Percentiles rank a stretch among this genome's conserved stretches.
Conservation (phyloP, 2,888 invertebrate species). For the Tenthredo scrophulariae region DNA sequence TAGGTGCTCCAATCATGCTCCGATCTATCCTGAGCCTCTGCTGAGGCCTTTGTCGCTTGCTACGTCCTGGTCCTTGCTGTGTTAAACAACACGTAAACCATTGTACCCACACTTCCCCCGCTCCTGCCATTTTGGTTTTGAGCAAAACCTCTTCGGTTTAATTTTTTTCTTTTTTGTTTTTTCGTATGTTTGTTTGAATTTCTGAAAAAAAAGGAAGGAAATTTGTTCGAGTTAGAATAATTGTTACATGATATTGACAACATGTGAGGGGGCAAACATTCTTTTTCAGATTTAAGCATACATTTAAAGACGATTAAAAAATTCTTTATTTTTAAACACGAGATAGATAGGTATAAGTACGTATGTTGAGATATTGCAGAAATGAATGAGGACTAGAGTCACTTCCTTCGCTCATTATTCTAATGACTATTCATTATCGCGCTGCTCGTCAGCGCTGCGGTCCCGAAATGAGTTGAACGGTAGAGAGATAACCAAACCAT, state of each 20-base stretch:
- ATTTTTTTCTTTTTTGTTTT: background rate
- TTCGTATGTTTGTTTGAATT: background rate
- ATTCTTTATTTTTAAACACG: background rate
- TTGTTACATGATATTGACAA: background rate
- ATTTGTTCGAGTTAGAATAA: background rate
- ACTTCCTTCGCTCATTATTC: slow-evolving; percentile 25
- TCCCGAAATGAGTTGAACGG: background rate
- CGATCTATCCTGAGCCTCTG: slow-evolving; percentile 91
- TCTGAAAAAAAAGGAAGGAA: background rate
- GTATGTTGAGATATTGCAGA: background rate
- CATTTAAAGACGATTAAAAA: background rate
- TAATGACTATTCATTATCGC: slow-evolving; percentile 40
- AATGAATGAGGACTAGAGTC: background rate
- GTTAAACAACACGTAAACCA: slow-evolving; percentile 95
- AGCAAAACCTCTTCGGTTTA: background rate
- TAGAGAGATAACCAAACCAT: background rate
- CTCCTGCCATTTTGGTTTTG: slow-evolving; percentile 82
- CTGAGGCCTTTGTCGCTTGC: slow-evolving; percentile 69
- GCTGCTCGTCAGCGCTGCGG: slow-evolving; percentile 11
- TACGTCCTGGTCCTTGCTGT: slow-evolving; percentile 86
- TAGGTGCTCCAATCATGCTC: slow-evolving; percentile 97
- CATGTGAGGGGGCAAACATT: background rate
- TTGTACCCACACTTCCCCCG: slow-evolving; percentile 93
- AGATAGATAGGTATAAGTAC: background rate
- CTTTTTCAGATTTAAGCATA: background rate